A percentile compares a stretch with the other conserved stretches of the same genome.
These are phyloP conservation scores for Serranus cabrilla DNA, from an alignment of 2,797 vertebrate species.

Conservation along the genomic window DNA sequence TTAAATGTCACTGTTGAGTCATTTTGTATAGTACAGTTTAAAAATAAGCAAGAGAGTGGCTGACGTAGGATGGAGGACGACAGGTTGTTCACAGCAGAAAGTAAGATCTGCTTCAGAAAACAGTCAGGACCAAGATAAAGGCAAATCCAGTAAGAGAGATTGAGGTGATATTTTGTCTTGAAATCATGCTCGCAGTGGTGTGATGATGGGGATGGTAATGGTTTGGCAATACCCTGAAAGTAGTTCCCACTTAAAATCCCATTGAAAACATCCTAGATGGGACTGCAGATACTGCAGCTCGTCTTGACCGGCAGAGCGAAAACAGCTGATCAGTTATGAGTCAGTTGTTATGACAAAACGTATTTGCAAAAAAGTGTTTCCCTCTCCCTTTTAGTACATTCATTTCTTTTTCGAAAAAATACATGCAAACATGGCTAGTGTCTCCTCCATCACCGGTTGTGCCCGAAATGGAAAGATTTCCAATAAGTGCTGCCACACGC, in stretches of 20 bases:
- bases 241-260: neutral
- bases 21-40: neutral
- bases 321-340: too few relatives aligned
- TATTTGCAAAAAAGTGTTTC: too few relatives aligned
- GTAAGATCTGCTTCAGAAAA: neutral
- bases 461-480: too few relatives aligned
- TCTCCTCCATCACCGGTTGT: too few relatives aligned
- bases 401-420: too few relatives aligned
- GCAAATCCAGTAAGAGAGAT: neutral
- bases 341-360: too few relatives aligned
- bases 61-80: neutral
- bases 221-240: neutral
- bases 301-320: too few relatives aligned
- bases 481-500: too few relatives aligned
- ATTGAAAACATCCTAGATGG: neutral
- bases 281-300: too few relatives aligned
- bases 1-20: conserved; percentile 28
- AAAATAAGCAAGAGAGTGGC: conserved; percentile 4
- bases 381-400: too few relatives aligned
- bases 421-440: too few relatives aligned
- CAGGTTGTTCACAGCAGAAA: neutral
- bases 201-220: neutral
- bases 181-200: neutral
- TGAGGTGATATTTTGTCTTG: neutral
- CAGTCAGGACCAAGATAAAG: neutral